Base-by-base conservation (phyloP, 2,113 vertebrate species). In the Python bivittatus region DNA sequence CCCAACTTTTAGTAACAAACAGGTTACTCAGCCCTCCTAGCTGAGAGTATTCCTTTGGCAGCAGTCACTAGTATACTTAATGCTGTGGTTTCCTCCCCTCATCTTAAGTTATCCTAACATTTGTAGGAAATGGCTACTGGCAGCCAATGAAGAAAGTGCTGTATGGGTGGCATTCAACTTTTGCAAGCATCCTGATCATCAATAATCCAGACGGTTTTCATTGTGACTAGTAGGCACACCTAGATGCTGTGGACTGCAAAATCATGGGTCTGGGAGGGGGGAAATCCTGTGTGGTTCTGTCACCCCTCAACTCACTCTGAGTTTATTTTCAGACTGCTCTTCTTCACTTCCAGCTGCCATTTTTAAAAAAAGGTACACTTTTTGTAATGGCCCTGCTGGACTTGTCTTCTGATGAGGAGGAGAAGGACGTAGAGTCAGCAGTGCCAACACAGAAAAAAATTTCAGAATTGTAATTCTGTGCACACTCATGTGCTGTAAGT, bases 41-140 rank as follows among this genome's bases (percentile, higher is more conserved):
- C 1, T 0, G 0, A 13, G 84, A 93, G 29, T n/a, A 38, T 87
- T 27, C 57, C 79, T 0, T 88, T 48, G 93, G 86, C 58, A 53
- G 0, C 23, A 2, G 56, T 84, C 61, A 2, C 0, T 58, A 3
- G 0, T 10, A 0, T 25, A 0, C 0, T 0, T 0, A 4, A 42
- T 54, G 10, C 57, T 8, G 1, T 2, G 5, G 38, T 1, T 0
- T 54, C 29, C 15, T 10, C 22, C 85, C 4, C 1, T 84, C 4
- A 9, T n/a, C 61, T 27, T 0, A 88, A 38, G 23, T 61, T 54
- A 0, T 0, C 0, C 8, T 87, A 56, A 33, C 17, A 52, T 54
- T 38, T 53, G 85, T 20, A 88, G 53, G 86, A 42, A 0, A 13
- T 4, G 3, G 90, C 90, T 91, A 56, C 57, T 83, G 68, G 53